Evolutionary conservation across 2,888 invertebrate species (phyloP), one percentile per base, ranked within the genome.

Genomic region (Temnothorax rugatulus): DNA sequence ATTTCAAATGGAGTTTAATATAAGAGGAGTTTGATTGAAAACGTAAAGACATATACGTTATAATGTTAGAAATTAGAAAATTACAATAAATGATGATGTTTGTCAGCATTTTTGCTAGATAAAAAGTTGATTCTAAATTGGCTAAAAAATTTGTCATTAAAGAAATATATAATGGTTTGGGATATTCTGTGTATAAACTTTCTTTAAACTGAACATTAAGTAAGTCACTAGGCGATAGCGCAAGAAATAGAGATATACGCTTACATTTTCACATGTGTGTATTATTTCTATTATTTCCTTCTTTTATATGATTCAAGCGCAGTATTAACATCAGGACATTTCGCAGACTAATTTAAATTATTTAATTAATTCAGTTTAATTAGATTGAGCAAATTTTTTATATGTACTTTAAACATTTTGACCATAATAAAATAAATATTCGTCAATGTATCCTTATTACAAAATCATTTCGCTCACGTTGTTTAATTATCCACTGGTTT

Each of bases 401-500:
- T 9, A 4, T 11, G 21, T 11, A 5, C 7, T 52, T 52, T 52
- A n/a, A 5, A 52, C 29, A 29, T 18, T 29, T 61, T 61, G 29
- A 61, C 29, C 29, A 61, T 61, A 61, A 29, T 29, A 61, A 61
- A 61, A 61, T 57, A 9, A 21, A 57, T 4, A 15, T 61, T 61
- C 29, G 8, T 8, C 4, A 9, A 61, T 44, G 13, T 34, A 34
- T 61, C 4, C 1, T 34, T 13, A 34, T 18, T 9, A 8, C 34
- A 3, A 34, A 34, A 34, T 61, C 2, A 34, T 61, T 34, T 34
- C 34, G 34, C 34, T 29, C 29, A 29, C 4, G 29, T 29, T 29
- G 29, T 34, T 57, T 25, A 25, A 57, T 59, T 59, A 59, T 59
- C 9, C 7, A 18, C 4, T 3, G 11, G n/a, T 25, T 13, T 29